Conservation (phyloP, 2,797 vertebrate species). For the Chiloscyllium punctatum region DNA sequence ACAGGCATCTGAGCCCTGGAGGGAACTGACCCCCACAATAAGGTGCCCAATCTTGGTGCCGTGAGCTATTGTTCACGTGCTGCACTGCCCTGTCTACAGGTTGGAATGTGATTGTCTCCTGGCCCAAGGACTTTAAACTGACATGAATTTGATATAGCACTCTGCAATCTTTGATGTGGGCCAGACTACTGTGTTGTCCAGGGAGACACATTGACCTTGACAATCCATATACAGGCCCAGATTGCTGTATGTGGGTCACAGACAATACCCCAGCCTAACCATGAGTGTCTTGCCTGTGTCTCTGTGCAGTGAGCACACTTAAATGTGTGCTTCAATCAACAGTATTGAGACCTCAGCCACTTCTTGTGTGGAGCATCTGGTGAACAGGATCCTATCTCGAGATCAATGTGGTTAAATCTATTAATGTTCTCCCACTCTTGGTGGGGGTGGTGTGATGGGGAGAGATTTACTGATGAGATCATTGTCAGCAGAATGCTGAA, state of each 20-base stretch:
- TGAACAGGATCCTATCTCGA: neutral
- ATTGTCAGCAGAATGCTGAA: neutral
- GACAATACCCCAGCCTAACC: neutral
- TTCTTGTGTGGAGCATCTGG: too few species aligned
- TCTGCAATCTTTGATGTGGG: neutral
- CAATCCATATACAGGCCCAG: neutral
- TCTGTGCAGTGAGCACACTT: neutral
- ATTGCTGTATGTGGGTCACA: neutral
- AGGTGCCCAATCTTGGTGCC: neutral
- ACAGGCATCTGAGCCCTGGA: neutral
- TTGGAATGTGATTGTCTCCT: neutral
- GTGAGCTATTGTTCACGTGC: neutral
- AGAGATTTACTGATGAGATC: neutral
- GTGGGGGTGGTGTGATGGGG: too few species aligned
- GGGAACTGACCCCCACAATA: neutral
- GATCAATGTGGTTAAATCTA: too few species aligned
- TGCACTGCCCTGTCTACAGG: neutral
- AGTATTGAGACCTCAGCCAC: neutral
- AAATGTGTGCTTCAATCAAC: neutral
- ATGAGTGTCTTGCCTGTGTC: neutral
- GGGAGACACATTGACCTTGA: neutral
- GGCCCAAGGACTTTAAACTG: neutral
- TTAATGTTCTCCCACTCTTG: neutral
- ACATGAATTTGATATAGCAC: neutral
- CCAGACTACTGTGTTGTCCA: neutral